A percentile compares a stretch with the other conserved stretches of the same genome.
Evolutionary conservation across 2,797 vertebrate species (phyloP).

Genomic region (Hozukius guyotensis): DNA sequence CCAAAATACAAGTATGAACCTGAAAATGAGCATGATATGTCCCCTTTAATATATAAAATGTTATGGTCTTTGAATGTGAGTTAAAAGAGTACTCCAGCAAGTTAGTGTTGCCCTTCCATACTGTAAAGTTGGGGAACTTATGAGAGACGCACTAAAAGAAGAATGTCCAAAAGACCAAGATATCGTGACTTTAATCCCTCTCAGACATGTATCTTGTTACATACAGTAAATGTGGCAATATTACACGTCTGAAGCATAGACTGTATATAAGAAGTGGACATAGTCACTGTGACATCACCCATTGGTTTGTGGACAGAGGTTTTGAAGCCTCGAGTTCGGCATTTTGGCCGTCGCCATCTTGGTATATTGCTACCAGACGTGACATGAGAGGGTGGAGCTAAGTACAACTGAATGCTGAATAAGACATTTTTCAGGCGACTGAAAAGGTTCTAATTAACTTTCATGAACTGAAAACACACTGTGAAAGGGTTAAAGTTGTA

Average conservation of each 20-base stretch:
- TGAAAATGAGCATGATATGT: neutral
- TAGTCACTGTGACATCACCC: too few species aligned
- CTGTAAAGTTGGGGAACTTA: neutral
- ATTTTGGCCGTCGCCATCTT: too few species aligned
- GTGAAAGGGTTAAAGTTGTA: too few species aligned
- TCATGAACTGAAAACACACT: too few species aligned
- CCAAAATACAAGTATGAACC: neutral
- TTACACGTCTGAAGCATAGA: neutral
- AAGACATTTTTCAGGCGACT: too few species aligned
- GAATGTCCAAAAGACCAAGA: neutral
- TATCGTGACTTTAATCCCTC: neutral
- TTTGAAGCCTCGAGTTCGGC: too few species aligned
- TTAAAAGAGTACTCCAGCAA: neutral
- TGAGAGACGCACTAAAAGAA: neutral
- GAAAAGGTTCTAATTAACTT: too few species aligned
- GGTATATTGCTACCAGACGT: too few species aligned
- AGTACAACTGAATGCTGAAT: too few species aligned
- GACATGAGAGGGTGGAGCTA: too few species aligned
- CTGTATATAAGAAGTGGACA: too few species aligned
- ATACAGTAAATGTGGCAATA: neutral
- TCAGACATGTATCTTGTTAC: neutral
- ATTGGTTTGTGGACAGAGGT: too few species aligned
- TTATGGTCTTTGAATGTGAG: neutral
- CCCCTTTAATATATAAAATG: neutral
- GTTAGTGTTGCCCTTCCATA: neutral